Conservation (phyloP, 2,113 vertebrate species). For the Mesocricetus auratus region DNA sequence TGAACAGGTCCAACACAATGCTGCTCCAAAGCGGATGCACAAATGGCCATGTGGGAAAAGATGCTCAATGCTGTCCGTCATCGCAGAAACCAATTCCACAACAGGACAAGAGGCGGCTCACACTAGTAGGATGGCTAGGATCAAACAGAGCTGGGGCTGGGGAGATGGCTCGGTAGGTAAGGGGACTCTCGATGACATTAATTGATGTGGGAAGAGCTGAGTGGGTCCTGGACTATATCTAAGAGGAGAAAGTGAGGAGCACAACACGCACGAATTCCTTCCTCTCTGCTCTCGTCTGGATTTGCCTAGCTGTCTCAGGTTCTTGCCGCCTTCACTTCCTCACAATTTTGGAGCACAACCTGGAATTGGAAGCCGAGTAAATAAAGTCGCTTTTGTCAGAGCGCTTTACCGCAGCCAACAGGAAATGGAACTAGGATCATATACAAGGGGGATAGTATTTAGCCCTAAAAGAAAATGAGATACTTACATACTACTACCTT, state of each 20-base stretch:
- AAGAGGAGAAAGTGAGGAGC: background rate
- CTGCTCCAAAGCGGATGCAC: background rate
- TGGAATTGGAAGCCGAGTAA: background rate
- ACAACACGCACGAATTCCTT: background rate
- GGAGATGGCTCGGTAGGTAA: background rate
- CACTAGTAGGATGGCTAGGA: background rate
- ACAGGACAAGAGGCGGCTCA: no score
- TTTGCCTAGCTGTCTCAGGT: background rate
- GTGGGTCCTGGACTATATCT: background rate
- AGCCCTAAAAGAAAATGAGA: background rate
- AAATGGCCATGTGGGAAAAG: background rate
- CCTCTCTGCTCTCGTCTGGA: background rate
- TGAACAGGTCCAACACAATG: background rate
- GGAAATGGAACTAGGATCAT: background rate
- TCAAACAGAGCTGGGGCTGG: background rate
- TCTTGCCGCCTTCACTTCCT: background rate
- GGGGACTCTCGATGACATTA: background rate
- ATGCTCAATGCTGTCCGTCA: background rate
- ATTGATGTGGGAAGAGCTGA: background rate
- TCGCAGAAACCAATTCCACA: background rate
- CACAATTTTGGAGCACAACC: background rate
- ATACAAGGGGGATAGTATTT: background rate
- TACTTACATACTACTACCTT: background rate
- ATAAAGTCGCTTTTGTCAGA: background rate
- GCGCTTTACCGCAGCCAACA: background rate